These are phyloP conservation scores for Entelurus aequoreus DNA, from an alignment of 2,113 vertebrate species.

Conservation along the genomic window DNA sequence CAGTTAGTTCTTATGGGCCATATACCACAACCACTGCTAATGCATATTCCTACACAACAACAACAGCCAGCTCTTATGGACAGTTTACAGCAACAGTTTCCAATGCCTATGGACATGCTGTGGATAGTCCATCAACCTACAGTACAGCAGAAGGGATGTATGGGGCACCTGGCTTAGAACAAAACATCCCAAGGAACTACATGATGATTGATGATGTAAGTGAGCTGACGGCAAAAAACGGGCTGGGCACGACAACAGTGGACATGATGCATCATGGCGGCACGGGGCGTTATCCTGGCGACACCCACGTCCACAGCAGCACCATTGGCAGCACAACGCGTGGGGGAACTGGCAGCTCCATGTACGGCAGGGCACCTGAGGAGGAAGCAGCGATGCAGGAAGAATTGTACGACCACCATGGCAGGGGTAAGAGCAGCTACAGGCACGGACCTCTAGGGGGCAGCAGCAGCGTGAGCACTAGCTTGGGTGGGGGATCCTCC, in stretches of 20 bases:
- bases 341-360: constrained; percentile 75
- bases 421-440: constrained; percentile 84
- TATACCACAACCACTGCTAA: constrained; percentile 73
- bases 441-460: constrained; percentile 76
- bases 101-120: constrained; percentile 76
- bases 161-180: constrained; percentile 82
- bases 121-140: constrained; percentile 80
- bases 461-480: constrained; percentile 68
- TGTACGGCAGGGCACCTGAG: constrained; percentile 83
- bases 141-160: constrained; percentile 84
- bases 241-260: constrained; percentile 69
- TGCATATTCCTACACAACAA: constrained; percentile 71
- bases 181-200: constrained; percentile 93
- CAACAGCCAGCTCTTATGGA: constrained; percentile 73
- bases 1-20: constrained; percentile 76
- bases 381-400: constrained; percentile 88
- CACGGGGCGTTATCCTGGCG: constrained; percentile 61
- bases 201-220: constrained; percentile 98
- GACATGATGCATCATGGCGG: constrained; percentile 83
- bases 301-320: constrained; percentile 59
- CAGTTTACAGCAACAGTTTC: constrained; percentile 70
- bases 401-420: constrained; percentile 89
- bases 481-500: constrained; percentile 80
- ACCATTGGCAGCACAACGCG: constrained; percentile 59
- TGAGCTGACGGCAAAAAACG: constrained; percentile 90